Evolutionary conservation across 2,113 vertebrate genomes (phyloP), one percentile per base, ranked within the genome.

Genomic region (Delphinapterus leucas): DNA sequence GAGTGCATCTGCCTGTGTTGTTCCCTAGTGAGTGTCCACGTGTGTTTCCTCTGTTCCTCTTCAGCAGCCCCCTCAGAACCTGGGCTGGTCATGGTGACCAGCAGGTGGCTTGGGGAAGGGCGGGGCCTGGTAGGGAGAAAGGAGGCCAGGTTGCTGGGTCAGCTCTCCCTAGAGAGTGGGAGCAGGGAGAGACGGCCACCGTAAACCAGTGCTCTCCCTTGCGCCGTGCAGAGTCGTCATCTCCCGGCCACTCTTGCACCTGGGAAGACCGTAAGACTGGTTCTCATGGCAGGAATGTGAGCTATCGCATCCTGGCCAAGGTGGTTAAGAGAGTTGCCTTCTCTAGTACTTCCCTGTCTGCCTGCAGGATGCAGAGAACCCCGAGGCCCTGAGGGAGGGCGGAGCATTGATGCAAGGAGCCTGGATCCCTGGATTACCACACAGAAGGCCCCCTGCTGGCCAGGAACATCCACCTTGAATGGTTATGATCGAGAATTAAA

Each of bases 221-320:
- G 38, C 2, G 4, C 13, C 23, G 0, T 26, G 44, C 1, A 49
- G 28, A 23, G 23, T 26, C 10, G 0, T 23, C 76, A 3, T 12
- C 41, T 82, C 47, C 73, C 33, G 14, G 79, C 61, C 41, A 23
- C 53, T 23, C 88, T 55, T 12, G 20, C 28, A 12, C 33, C 81
- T 28, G 25, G 3, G 31, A 26, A 36, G 11, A 12, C 68, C n/a
- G 0, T 6, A 6, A 8, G 65, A 38, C 44, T 41, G 1, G 11
- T 89, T 61, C 55, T 80, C 26, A 15, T 0, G 0, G 1, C 36
- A 10, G 12, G 25, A 67, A 28, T 1, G 3, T 31, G 36, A 25
- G 8, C 7, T 1, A 38, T 25, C 8, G 28, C 31, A 26, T 77
- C 25, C 44, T 77, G 67, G 90, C 23, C 47, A 38, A 23, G 8